Conservation (phyloP, 2,797 vertebrate species). For the Oophaga sylvatica region DNA sequence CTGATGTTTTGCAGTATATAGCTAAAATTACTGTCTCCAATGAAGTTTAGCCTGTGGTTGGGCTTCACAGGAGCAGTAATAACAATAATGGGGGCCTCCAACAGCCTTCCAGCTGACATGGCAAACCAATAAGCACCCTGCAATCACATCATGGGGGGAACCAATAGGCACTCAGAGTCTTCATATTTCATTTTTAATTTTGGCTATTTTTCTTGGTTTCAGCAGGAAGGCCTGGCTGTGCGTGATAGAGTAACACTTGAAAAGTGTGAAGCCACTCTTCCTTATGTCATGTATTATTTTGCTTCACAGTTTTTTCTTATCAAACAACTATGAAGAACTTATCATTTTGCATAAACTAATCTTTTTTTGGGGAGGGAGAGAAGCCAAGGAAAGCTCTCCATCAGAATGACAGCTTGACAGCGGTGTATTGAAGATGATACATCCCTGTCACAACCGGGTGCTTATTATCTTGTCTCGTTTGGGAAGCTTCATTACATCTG, state of each 20-base stretch:
- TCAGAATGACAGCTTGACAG: slow-evolving; percentile 58
- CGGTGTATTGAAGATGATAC: slow-evolving; percentile 44
- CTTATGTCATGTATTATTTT: neutral
- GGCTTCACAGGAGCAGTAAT: too few species aligned
- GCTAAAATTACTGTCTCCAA: too few species aligned
- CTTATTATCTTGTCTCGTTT: slow-evolving; percentile 62
- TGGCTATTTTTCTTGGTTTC: neutral
- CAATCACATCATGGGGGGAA: too few species aligned
- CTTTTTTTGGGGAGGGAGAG: neutral
- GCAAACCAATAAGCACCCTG: too few species aligned
- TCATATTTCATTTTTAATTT: too few species aligned
- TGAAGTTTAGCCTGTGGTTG: too few species aligned
- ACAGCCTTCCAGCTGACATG: too few species aligned
- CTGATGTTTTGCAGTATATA: too few species aligned
- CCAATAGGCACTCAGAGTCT: too few species aligned
- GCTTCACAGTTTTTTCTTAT: neutral
- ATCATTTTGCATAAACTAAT: slow-evolving; percentile 14
- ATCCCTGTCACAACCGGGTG: slow-evolving; percentile 51
- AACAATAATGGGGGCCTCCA: too few species aligned
- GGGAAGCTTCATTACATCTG: slow-evolving; percentile 58
- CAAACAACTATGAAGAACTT: slow-evolving; percentile 29
- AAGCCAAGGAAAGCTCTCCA: slow-evolving; percentile 34
- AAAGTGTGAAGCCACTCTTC: neutral
- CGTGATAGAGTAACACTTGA: neutral
- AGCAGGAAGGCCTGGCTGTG: neutral